A percentile compares a stretch with the other conserved stretches of the same genome.
Conservation (phyloP, 1,140 invertebrate genomes). For the Drosophila watanabei region DNA sequence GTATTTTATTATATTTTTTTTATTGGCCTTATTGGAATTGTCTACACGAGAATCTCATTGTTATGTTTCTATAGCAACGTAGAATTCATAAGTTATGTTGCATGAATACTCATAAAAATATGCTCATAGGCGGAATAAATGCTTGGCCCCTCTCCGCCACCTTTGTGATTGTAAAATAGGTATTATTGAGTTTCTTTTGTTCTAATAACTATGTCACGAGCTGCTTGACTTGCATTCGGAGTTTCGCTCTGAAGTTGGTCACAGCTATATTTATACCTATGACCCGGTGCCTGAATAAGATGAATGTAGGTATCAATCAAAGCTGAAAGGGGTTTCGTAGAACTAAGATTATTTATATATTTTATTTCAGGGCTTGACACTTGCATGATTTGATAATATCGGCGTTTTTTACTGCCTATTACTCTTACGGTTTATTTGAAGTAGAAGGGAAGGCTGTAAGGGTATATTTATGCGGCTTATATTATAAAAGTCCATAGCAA, state of each 20-base stretch:
- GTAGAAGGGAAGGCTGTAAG: not conserved
- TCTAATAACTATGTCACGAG: conserved; percentile 44
- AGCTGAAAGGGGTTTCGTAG: not conserved
- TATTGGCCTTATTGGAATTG: not conserved
- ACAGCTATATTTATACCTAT: not conserved
- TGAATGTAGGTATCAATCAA: conserved; percentile 6
- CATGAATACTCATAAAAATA: conserved; percentile 9
- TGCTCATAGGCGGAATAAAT: conserved; percentile 26
- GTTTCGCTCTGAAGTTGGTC: conserved; percentile 11
- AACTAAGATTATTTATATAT: not conserved
- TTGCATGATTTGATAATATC: not conserved
- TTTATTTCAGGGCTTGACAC: conserved; percentile 1
- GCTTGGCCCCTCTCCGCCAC: not conserved
- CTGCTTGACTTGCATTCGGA: conserved; percentile 12
- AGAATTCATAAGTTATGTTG: not conserved
- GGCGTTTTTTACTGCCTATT: not conserved
- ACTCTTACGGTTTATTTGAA: not conserved
- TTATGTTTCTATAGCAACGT: conserved; percentile 16
- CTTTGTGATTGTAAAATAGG: conserved; percentile 21
- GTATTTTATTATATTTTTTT: not conserved
- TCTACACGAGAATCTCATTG: not conserved
- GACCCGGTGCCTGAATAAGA: not conserved
- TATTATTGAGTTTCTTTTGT: conserved; percentile 44
- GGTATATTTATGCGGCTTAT: not conserved
- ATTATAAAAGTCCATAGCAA: conserved; percentile 11